A percentile compares a stretch with the other conserved stretches of the same genome.
Conservation (phyloP, 2,888 invertebrate genomes). For the Lithophane semibrunnea region DNA sequence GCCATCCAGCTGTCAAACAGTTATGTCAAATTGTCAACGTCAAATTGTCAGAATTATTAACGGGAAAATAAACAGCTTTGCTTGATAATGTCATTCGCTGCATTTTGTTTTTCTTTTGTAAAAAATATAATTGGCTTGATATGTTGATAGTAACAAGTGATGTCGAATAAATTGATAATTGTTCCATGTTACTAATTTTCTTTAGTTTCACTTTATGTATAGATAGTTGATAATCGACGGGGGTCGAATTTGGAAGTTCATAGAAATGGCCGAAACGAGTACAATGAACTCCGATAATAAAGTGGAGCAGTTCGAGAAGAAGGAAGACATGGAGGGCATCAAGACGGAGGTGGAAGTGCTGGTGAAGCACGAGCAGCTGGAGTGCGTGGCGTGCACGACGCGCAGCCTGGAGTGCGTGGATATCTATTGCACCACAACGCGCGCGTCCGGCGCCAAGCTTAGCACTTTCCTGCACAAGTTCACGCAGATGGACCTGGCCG, state of each 20-base stretch:
- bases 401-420: slow-evolving; percentile 76
- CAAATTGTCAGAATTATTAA: slow-evolving; percentile 45
- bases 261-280: slow-evolving; percentile 80
- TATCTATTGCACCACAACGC: slow-evolving; percentile 74
- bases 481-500: slow-evolving; percentile 73
- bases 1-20: slow-evolving; percentile 12
- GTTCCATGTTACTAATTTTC: slow-evolving; percentile 4
- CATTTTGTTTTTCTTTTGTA: slow-evolving; percentile 65
- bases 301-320: slow-evolving; percentile 72
- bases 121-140: slow-evolving; percentile 49
- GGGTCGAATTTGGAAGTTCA: slow-evolving; percentile 43
- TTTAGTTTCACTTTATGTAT: slow-evolving; percentile 33
- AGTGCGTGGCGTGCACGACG: slow-evolving; percentile 81
- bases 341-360: slow-evolving; percentile 77
- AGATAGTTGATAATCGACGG: slow-evolving; percentile 17
- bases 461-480: slow-evolving; percentile 78
- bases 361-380: slow-evolving; percentile 81
- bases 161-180: slow-evolving; percentile 34
- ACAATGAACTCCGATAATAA: slow-evolving; percentile 77
- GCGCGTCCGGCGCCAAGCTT: slow-evolving; percentile 75
- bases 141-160: slow-evolving; percentile 40
- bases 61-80: slow-evolving; percentile 62
- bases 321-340: slow-evolving; percentile 69
- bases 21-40: slow-evolving; percentile 34
- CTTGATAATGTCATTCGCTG: slow-evolving; percentile 65